Evolutionary conservation across 2,113 vertebrate species (phyloP), one percentile per base, ranked within the genome.

Genomic region (Phainopepla nitens): DNA sequence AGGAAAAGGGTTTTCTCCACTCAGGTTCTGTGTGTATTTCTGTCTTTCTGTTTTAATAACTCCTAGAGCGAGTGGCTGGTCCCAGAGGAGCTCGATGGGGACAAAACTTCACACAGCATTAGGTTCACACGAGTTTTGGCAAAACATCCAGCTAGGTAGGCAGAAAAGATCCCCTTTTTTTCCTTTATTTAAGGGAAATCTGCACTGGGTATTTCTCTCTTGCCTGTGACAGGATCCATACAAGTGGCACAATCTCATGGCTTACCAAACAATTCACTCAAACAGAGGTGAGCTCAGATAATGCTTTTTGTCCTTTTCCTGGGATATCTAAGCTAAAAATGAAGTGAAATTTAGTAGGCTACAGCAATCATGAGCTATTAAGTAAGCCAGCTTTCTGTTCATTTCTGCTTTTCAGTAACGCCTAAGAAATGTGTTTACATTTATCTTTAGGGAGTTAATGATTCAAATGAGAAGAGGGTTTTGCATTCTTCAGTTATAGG

Each of bases 361-460:
- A 49, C 21, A 66, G 35, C 60, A 90, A 95, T 89, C 24, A 29
- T 21, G 12, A 84, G 17, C 35, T 73, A 76, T 64, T 91, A 94
- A 91, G 35, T 41, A 78, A 41, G 6, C 15, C 61, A 64, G 28
- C 61, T 91, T 94, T 82, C 45, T 71, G 20, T 79, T 87, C 13
- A 51, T 49, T 89, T 93, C 51, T 86, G 3, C 76, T 90, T 90
- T 93, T 92, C 69, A 95, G 51, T 60, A 47, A 83, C 81, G 86
- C 44, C 35, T 41, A 49, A 94, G 86, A 93, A 92, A 95, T 58
- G 66, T 81, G 62, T 93, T 94, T 89, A 44, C 49, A 9, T 92
- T 95, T 94, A 77, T 92, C 51, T 84, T 94, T 31, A 76, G 28
- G 0, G 2, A 94, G 84, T 68, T 87, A 82, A 76, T 85, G 83